Base-by-base conservation (phyloP, 2,113 vertebrate species). In the Tapirus terrestris region DNA sequence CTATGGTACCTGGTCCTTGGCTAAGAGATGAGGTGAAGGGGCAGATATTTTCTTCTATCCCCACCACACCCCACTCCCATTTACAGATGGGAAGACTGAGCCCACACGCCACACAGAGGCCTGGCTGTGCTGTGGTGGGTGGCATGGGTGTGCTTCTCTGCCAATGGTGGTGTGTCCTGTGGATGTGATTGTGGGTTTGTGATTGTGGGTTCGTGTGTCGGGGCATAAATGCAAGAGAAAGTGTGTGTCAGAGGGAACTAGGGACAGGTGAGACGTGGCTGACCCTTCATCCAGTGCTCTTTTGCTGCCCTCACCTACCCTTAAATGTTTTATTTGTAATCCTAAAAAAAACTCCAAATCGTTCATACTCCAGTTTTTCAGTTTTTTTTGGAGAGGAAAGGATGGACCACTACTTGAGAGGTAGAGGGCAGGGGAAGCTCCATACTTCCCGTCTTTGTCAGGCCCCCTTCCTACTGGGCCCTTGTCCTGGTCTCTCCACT, bases 321-420 rank as follows among this genome's bases (percentile, higher is more conserved):
- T 94, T 67, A 73, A 53, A 16, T 94, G 27, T 31, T 94, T 94
- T 80, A 90, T 95, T 81, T 94, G 27, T 90, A 53, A 72, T 58
- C 45, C 65, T 53, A 10, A 27, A 67, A 93, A 93, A 84, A 53
- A 7, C 25, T 51, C 18, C 25, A 39, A 25, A 11, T 79, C 75
- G 75, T 77, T 39, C 61, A 16, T 89, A 43, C 23, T 27, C 23
- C 33, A 88, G n/a, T 29, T 21, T 94, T 90, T 82, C 8, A 68
- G 73, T 29, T 29, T 8, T 72, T 76, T 76, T 51, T 72, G 29
- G 90, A 73, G 77, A 96, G 27, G 75, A 70, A 56, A 95, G 20
- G 68, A 51, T 45, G 70, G 48, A 17, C 33, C 45, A 33, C 77
- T n/a, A 16, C 45, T 36, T 82, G 82, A 51, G 60, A 70, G 45